Conservation (phyloP, 1,140 invertebrate species). For the Lysiphlebus fabarum region DNA sequence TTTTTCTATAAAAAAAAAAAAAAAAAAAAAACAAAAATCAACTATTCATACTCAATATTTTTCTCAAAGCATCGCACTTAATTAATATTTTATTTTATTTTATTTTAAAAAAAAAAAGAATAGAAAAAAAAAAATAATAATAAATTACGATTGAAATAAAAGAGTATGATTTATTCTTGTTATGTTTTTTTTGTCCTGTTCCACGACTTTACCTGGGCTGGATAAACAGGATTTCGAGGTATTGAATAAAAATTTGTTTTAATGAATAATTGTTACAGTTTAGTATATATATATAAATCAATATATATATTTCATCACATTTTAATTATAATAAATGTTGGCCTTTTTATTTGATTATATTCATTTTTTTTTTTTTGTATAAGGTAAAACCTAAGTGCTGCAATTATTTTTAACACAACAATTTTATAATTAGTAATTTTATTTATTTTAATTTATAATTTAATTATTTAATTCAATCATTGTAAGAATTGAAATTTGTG, state of each 20-base stretch:
- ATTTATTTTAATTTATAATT: too few relatives aligned
- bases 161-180: constrained; percentile 39
- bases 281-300: constrained; percentile 13
- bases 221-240: constrained; percentile 58
- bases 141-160: not conserved
- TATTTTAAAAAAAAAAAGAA: not conserved
- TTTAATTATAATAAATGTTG: constrained; percentile 35
- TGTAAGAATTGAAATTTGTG: too few relatives aligned
- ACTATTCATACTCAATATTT: too few relatives aligned
- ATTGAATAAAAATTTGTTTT: constrained; percentile 37
- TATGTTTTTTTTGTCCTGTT: constrained; percentile 54
- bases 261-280: constrained; percentile 43
- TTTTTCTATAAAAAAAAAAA: too few relatives aligned
- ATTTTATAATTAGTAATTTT: too few relatives aligned
- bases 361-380: constrained; percentile 1
- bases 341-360: constrained; percentile 36
- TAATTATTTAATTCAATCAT: too few relatives aligned
- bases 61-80: too few relatives aligned
- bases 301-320: too few relatives aligned
- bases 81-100: constrained; percentile 1
- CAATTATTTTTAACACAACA: too few relatives aligned
- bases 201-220: constrained; percentile 53
- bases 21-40: too few relatives aligned
- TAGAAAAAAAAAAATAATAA: constrained; percentile 7
- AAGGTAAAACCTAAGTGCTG: not conserved